Evolutionary conservation across 2,888 invertebrate genomes (phyloP).

Genomic region (Cantharis nigra): DNA sequence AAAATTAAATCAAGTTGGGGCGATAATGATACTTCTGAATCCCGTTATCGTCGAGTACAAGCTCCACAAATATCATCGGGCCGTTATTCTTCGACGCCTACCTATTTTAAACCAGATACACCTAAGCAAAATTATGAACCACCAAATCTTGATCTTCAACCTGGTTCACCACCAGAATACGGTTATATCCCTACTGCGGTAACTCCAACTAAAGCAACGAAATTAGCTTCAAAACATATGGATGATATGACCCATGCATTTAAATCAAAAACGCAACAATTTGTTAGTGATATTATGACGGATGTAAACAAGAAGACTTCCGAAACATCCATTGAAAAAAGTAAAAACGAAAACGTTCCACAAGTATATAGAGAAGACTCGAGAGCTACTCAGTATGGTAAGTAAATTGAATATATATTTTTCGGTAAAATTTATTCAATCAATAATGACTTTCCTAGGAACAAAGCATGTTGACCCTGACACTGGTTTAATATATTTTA

Average conservation of each 20-base stretch:
- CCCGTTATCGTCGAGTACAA: constrained; percentile 65
- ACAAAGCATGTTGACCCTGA: constrained; percentile 77
- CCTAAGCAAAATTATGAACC: constrained; percentile 14
- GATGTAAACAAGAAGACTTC: constrained; percentile 60
- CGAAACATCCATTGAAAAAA: constrained; percentile 56
- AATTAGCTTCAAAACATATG: constrained; percentile 66
- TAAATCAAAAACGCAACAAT: constrained; percentile 70
- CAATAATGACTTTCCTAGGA: constrained; percentile 55
- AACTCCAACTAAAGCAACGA: constrained; percentile 53
- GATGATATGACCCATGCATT: constrained; percentile 70
- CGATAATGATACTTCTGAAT: constrained; percentile 62
- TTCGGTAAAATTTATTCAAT: not conserved
- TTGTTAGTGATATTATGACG: constrained; percentile 66
- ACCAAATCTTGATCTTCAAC: constrained; percentile 54
- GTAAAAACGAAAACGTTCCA: constrained; percentile 59
- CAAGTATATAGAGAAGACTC: constrained; percentile 73
- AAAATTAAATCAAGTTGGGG: constrained; percentile 69
- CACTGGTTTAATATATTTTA: constrained; percentile 78
- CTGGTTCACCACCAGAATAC: constrained; percentile 65
- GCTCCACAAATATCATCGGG: constrained; percentile 55
- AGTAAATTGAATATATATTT: constrained; percentile 44
- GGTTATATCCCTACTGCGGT: constrained; percentile 58
- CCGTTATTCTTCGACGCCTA: not conserved
- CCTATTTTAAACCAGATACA: not conserved
- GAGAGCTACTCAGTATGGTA: constrained; percentile 73